These are phyloP conservation scores for Sthenelais limicola DNA, from an alignment of 2,888 invertebrate species.

Conservation along the genomic window DNA sequence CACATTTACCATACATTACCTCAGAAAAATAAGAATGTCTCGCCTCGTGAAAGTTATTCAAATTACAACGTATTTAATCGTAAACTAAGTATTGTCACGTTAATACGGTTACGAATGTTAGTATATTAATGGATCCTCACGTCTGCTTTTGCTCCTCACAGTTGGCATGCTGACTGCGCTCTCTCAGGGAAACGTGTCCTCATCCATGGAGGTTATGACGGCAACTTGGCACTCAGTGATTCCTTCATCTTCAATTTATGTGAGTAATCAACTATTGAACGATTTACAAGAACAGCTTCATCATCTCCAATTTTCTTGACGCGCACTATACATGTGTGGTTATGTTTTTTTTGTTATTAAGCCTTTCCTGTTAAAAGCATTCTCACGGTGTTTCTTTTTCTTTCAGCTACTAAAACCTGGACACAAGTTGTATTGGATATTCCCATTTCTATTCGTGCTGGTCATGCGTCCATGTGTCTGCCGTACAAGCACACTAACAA, in stretches of 20 bases:
- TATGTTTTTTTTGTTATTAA: background rate
- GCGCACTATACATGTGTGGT: background rate
- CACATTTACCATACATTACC: too few relatives aligned
- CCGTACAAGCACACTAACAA: conserved; percentile 66
- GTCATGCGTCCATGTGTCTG: conserved; percentile 66
- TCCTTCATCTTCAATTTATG: conserved; percentile 67
- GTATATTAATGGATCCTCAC: background rate
- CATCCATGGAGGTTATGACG: conserved; percentile 70
- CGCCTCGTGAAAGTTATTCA: too few relatives aligned
- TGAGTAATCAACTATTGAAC: conserved; percentile 49
- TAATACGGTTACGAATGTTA: too few relatives aligned
- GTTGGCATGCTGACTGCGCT: conserved; percentile 52
- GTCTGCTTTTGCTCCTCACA: conserved; percentile 46
- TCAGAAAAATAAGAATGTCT: too few relatives aligned
- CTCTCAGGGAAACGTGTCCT: conserved; percentile 63
- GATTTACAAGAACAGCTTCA: background rate
- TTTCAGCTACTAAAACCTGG: conserved; percentile 60
- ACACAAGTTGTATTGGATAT: conserved; percentile 45
- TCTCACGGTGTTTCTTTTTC: background rate
- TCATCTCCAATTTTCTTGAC: background rate
- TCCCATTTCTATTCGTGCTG: conserved; percentile 57
- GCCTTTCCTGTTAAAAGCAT: background rate
- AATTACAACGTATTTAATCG: too few relatives aligned
- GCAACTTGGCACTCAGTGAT: conserved; percentile 65
- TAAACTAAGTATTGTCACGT: too few relatives aligned